A percentile compares a stretch with the other conserved stretches of the same genome.
Evolutionary conservation across 2,888 invertebrate genomes (phyloP).

Genomic region (Rhynchonema sp.): DNA sequence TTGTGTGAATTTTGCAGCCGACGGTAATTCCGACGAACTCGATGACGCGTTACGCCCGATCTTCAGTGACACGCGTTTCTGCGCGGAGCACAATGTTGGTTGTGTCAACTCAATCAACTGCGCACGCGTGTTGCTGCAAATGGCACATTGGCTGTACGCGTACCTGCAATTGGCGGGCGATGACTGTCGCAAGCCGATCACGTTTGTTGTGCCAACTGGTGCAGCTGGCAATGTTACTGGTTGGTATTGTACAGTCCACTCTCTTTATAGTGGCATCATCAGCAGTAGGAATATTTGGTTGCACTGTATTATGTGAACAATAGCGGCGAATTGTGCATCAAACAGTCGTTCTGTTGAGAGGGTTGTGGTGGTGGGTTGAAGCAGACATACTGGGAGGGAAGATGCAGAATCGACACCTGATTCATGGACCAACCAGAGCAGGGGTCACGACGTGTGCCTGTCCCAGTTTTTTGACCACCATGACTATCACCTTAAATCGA

Average conservation of each 20-base stretch:
- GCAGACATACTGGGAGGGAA: no score
- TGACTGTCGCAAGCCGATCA: background rate
- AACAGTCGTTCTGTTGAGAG: no score
- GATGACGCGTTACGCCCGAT: conserved; percentile 31
- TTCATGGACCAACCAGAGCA: no score
- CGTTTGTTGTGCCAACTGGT: background rate
- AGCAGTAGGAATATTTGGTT: background rate
- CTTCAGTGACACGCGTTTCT: conserved; percentile 28
- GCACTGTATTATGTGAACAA: no score
- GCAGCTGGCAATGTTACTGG: background rate
- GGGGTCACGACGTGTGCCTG: no score
- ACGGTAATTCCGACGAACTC: conserved; percentile 33
- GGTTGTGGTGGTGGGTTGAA: no score
- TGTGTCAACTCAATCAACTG: conserved; percentile 35
- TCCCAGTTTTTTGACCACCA: no score
- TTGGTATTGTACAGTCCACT: background rate
- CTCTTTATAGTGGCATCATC: background rate
- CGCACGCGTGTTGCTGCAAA: conserved; percentile 33
- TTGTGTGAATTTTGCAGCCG: no score
- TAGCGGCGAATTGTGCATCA: background rate
- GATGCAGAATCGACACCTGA: no score
- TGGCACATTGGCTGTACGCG: conserved; percentile 32
- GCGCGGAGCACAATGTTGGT: background rate
- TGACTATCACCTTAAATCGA: no score
- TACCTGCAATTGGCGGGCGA: conserved; percentile 14